Evolutionary conservation across 2,888 invertebrate genomes (phyloP), one percentile per base, ranked within the genome.

Genomic region (Tenodera sinensis): DNA sequence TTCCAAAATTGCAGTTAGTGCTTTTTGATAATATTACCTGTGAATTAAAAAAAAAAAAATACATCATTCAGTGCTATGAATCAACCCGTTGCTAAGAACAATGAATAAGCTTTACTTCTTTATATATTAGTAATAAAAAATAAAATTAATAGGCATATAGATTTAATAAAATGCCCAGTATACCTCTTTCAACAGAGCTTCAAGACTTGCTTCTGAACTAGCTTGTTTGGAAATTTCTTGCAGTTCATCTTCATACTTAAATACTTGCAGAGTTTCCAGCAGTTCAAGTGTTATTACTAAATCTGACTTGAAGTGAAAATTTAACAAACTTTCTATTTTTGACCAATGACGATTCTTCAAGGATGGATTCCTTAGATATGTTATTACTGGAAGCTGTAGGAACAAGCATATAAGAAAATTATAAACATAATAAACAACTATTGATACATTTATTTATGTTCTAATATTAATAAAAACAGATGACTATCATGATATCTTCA

Each of bases 191-290:
- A 98, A 94, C 92, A 98, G 94, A 12, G 94, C 93, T 93, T 98
- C 98, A 20, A 98, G 94, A 9, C 96, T 96, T 6, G 96, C 96
- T 93, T 98, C 98, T 3, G 98, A 97, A 91, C 97, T 97, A 0
- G 98, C 98, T 92, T 97, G 97, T 0, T 96, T 96, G 0, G 98
- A 97, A 14, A 98, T 96, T 92, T 98, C 97, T 95, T 97, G 96
- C 27, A 98, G 93, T 90, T 96, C 95, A 15, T 96, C 95, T 0
- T 96, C 95, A 91, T 96, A 95, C 87, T 95, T 95, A 93, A 98
- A 98, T 0, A 96, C 96, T n/a, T 96, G 95, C 7, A 96, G 94
- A 0, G 96, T 95, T 90, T 97, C 96, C 85, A 98, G 94, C 34
- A 95, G 93, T 25, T 95, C 94, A 27, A 98, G 93, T 0, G 96